These are phyloP conservation scores for Celastrina argiolus DNA, from an alignment of 2,888 invertebrate species.

Conservation along the genomic window DNA sequence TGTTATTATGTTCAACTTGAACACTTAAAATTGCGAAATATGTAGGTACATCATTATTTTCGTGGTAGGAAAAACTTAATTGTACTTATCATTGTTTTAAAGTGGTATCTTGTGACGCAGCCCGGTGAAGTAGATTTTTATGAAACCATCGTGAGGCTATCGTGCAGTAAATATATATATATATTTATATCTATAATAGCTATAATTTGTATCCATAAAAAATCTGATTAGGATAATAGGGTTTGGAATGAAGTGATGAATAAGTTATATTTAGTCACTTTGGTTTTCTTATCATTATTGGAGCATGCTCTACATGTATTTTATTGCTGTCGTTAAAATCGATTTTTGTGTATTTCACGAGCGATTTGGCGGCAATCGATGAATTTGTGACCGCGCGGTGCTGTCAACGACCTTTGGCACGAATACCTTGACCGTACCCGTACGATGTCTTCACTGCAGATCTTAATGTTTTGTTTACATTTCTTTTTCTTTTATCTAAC, in stretches of 20 bases:
- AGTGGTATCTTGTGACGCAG: background rate
- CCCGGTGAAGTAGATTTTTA: background rate
- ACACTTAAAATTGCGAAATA: background rate
- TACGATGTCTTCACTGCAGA: slow-evolving; percentile 60
- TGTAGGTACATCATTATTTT: background rate
- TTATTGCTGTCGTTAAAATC: slow-evolving; percentile 23
- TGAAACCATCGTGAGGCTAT: background rate
- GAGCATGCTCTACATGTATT: background rate
- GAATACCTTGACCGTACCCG: slow-evolving; percentile 77
- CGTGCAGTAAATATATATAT: background rate
- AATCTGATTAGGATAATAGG: background rate
- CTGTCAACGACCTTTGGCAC: slow-evolving; percentile 77
- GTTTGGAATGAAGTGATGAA: background rate
- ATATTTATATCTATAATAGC: too few species aligned
- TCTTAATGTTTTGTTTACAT: slow-evolving; percentile 58
- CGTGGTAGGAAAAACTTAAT: background rate
- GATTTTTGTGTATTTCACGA: slow-evolving; percentile 28
- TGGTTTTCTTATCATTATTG: background rate
- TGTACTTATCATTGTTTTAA: background rate
- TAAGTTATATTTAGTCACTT: background rate
- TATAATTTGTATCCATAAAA: background rate
- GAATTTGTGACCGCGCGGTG: slow-evolving; percentile 41
- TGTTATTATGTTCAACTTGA: background rate
- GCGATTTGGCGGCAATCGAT: slow-evolving; percentile 56
- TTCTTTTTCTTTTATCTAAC: slow-evolving; percentile 20